Base-by-base conservation (phyloP, 2,888 invertebrate genomes). In the Cyclophora albipunctata region DNA sequence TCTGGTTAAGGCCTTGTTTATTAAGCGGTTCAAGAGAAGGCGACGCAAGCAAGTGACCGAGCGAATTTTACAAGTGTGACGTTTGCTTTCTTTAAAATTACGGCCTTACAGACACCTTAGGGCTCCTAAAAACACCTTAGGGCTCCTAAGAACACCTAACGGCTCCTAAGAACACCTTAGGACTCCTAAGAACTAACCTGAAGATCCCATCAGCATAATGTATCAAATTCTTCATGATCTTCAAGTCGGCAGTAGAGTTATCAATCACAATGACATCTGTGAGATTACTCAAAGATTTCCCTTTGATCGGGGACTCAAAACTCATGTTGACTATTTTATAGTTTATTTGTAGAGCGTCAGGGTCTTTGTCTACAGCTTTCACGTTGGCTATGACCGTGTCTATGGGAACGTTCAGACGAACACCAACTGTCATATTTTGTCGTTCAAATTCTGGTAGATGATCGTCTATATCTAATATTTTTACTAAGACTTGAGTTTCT, bases 381-480 rank as follows among this genome's bases (percentile, higher is more conserved):
- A 95, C 73, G 0, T 91, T 92, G 0, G 92, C 90, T 37, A 95
- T 89, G 7, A 91, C 86, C 0, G 94, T 93, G 55, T 94, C 94
- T 34, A 94, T 89, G 1, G 94, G 93, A 0, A 94, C 93, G 69
- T 94, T 94, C 1, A 94, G 84, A 43, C 94, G 89, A 0, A 95
- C 94, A 2, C 95, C 94, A 4, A 94, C 81, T 0, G 94, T 93
- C 54, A 92, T 77, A 55, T 92, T 91, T 3, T 90, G 85, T 34
- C 87, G 89, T 42, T 84, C 85, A 54, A 95, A 95, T 58, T 90
- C 81, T 0, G 95, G 95, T 40, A 92, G 73, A 69, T 95, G 94
- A 61, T 95, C 95, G 62, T 95, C 95, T 20, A 94, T 88, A 59
- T 95, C 95, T 2, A 90, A 57, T 0, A 95, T 81, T 66, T 89